Evolutionary conservation across 2,797 vertebrate genomes (phyloP), one percentile per base, ranked within the genome.

Genomic region (Podargus strigoides): DNA sequence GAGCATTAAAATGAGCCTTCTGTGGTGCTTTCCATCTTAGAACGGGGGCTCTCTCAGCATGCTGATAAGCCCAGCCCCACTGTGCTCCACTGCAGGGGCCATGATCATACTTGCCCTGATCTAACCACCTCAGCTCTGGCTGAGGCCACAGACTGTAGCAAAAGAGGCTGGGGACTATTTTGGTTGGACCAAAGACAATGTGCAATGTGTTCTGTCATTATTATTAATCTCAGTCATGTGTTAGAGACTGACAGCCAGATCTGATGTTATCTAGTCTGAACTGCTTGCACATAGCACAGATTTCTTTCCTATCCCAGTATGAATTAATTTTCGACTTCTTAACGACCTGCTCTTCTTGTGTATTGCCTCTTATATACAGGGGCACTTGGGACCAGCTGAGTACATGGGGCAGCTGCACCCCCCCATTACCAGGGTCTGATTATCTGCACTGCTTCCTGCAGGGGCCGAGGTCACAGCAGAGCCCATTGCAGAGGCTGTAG

Each of bases 1-100:
- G 55, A 87, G 58, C 62, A 42, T 62, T 78, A 88, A 86, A 88
- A 93, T 46, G 44, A 90, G 44, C 56, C 67, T 95, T 94, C 55
- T 85, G 73, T 78, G 59, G 62, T 52, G 62, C 87, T 95, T 95
- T 94, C 66, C 59, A 32, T 93, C 76, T 68, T 86, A 41, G 80
- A 76, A 79, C 3, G 0, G 63, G 69, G 44, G 28, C 49, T 89
- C 36, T 88, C 44, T 76, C 0, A 0, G 89, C 93, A 86, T 94
- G 83, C 26, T 93, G 69, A 93, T 79, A 52, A 94, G 27, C 9
- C 52, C 56, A 80, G 56, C n/a, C 63, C 27, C 1, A 9, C 39
- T 26, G 16, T 50, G 67, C 62, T 85, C 36, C 47, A 10, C 83
- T 10, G 1, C 41, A 55, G 80, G 67, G 20, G 21, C 55, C 9